These are phyloP conservation scores for Perizoma flavofasciatum DNA, from an alignment of 2,888 invertebrate genomes.

Conservation along the genomic window DNA sequence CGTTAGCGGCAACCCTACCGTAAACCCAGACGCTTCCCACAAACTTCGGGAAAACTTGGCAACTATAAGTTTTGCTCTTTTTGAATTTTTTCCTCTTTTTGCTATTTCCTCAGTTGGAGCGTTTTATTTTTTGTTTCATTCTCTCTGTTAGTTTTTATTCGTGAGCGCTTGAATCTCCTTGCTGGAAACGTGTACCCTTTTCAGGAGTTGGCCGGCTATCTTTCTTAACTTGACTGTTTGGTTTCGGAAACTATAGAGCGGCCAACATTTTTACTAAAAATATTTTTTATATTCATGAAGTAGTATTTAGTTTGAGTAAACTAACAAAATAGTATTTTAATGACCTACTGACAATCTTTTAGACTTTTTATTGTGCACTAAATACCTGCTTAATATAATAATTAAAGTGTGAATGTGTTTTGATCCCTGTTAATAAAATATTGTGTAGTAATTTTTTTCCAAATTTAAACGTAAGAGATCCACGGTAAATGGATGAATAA, in stretches of 20 bases:
- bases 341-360: too few species aligned
- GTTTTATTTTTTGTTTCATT: slow-evolving; percentile 53
- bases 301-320: too few species aligned
- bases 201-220: slow-evolving; percentile 80
- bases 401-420: too few species aligned
- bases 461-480: too few species aligned
- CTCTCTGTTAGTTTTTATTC: slow-evolving; percentile 54
- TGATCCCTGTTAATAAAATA: too few species aligned
- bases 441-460: too few species aligned
- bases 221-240: slow-evolving; percentile 78
- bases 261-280: slow-evolving; percentile 11
- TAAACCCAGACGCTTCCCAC: slow-evolving; percentile 49
- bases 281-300: too few species aligned
- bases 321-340: too few species aligned
- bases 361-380: too few species aligned
- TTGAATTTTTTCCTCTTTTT: slow-evolving; percentile 69
- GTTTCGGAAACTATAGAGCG: slow-evolving; percentile 56
- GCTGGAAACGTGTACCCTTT: slow-evolving; percentile 80
- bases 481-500: slow-evolving; percentile 3
- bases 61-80: slow-evolving; percentile 74
- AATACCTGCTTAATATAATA: too few species aligned
- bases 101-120: slow-evolving; percentile 37
- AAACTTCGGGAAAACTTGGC: slow-evolving; percentile 77
- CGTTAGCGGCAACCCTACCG: slow-evolving; percentile 62
- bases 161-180: slow-evolving; percentile 72